Conservation (phyloP, 2,113 vertebrate species). For the Eolophus roseicapilla region DNA sequence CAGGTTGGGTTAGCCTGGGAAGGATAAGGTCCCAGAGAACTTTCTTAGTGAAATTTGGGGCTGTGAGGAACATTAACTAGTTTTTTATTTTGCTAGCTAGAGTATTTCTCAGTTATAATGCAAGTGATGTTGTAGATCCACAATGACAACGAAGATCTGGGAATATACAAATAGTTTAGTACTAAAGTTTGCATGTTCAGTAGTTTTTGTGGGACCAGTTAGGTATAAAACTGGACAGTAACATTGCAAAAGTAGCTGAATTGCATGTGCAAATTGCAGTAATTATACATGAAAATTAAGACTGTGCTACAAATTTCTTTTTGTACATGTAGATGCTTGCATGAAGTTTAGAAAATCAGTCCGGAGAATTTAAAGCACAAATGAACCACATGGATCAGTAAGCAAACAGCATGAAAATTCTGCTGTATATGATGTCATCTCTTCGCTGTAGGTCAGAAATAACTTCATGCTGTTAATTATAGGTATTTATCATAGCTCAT, state of each 20-base stretch:
- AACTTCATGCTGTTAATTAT: constrained; percentile 64
- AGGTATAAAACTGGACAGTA: neutral
- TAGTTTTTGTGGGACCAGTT: neutral
- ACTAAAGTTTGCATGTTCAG: neutral
- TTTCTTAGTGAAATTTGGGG: neutral
- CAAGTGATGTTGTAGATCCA: neutral
- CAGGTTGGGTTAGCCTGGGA: neutral
- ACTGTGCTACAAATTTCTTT: neutral
- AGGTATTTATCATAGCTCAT: constrained; percentile 71
- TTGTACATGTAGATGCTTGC: neutral
- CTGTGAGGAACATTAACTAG: neutral
- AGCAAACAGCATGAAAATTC: constrained; percentile 55
- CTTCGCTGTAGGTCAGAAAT: constrained; percentile 68
- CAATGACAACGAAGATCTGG: neutral
- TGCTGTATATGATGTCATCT: constrained; percentile 58
- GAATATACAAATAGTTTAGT: neutral
- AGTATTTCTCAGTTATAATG: neutral
- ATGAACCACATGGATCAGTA: constrained; percentile 10
- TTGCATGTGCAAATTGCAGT: neutral
- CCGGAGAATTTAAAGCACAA: neutral
- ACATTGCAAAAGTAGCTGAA: neutral
- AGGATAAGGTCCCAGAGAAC: neutral
- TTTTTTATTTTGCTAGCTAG: neutral
- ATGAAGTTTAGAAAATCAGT: constrained; percentile 10
- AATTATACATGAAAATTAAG: constrained; percentile 6